These are phyloP conservation scores for Pseudochaenichthys georgianus DNA, from an alignment of 2,797 vertebrate genomes.

Conservation along the genomic window DNA sequence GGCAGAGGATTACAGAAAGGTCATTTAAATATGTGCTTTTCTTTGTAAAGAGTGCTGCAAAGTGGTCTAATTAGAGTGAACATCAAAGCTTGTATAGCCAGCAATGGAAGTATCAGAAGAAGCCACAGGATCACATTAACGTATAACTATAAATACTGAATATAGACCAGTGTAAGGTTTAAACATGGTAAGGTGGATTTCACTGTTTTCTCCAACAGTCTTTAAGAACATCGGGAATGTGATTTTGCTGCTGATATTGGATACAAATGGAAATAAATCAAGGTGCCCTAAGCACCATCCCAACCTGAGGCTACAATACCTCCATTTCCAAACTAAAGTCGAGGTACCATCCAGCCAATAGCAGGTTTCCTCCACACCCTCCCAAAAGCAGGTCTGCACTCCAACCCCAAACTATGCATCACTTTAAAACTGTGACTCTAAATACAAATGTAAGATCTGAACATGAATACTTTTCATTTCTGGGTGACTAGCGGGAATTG, in stretches of 20 bases:
- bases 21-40: conserved; percentile 54
- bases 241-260: not conserved
- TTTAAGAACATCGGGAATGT: not conserved
- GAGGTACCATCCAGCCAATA: not conserved
- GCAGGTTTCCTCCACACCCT: conserved; percentile 3
- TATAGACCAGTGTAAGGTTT: not conserved
- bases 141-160: conserved; percentile 24
- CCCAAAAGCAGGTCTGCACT: not conserved
- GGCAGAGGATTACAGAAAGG: conserved; percentile 62
- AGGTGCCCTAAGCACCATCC: not conserved
- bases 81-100: conserved; percentile 52
- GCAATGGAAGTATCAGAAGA: conserved; percentile 35
- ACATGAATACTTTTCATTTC: conserved; percentile 3
- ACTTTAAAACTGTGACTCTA: conserved; percentile 10
- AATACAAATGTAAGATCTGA: conserved; percentile 8
- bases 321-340: not conserved
- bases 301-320: not conserved
- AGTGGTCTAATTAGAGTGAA: conserved; percentile 64
- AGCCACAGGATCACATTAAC: conserved; percentile 35
- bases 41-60: conserved; percentile 44
- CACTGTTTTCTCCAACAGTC: not conserved
- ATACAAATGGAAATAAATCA: conserved; percentile 8
- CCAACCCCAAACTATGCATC: not conserved
- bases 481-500: not conserved
- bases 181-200: not conserved